These are phyloP conservation scores for Aurelia sp. DNA, from an alignment of 30 jellyfish, hydroid and myxozoan species.

Conservation along the genomic window DNA sequence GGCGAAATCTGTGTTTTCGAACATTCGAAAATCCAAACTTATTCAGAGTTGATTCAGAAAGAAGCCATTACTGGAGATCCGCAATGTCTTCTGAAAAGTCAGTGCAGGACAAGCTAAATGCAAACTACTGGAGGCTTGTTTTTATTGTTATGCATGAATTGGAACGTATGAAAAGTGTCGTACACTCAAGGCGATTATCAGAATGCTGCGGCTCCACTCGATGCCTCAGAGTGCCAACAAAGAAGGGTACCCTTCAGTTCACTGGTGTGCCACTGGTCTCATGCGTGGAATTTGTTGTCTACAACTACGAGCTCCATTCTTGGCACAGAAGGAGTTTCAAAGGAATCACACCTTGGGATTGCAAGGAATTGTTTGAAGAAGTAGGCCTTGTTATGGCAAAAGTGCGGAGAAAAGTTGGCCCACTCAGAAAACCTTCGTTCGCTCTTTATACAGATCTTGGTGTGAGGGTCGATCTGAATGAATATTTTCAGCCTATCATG, in stretches of 20 bases:
- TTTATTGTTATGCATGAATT: slow-evolving; percentile 31
- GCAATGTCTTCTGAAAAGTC: neutral
- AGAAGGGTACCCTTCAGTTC: slow-evolving; percentile 28
- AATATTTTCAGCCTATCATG: slow-evolving; percentile 19
- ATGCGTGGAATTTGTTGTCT: slow-evolving; percentile 53
- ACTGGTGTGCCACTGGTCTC: slow-evolving; percentile 52
- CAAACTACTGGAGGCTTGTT: slow-evolving; percentile 52
- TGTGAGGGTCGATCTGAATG: slow-evolving; percentile 1
- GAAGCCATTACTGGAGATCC: slow-evolving; percentile 3
- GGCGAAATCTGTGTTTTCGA: slow-evolving; percentile 52
- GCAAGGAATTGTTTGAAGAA: slow-evolving; percentile 4
- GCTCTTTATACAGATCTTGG: slow-evolving; percentile 68
- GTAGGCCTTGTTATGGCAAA: slow-evolving; percentile 36
- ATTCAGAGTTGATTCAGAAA: slow-evolving; percentile 16
- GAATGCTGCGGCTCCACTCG: slow-evolving; percentile 49
- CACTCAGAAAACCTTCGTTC: slow-evolving; percentile 22
- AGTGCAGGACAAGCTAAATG: neutral
- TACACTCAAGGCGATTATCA: slow-evolving; percentile 28
- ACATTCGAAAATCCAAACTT: slow-evolving; percentile 52
- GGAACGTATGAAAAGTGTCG: slow-evolving; percentile 68
- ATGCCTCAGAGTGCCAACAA: slow-evolving; percentile 1
- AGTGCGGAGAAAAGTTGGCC: slow-evolving; percentile 33
- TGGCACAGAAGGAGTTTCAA: slow-evolving; percentile 56
- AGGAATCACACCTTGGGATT: slow-evolving; percentile 22
- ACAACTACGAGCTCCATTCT: slow-evolving; percentile 16